Percentiles rank a stretch among this genome's conserved stretches.
Evolutionary conservation across 2,113 vertebrate genomes (phyloP).

Genomic region (Rousettus leschenaultii): DNA sequence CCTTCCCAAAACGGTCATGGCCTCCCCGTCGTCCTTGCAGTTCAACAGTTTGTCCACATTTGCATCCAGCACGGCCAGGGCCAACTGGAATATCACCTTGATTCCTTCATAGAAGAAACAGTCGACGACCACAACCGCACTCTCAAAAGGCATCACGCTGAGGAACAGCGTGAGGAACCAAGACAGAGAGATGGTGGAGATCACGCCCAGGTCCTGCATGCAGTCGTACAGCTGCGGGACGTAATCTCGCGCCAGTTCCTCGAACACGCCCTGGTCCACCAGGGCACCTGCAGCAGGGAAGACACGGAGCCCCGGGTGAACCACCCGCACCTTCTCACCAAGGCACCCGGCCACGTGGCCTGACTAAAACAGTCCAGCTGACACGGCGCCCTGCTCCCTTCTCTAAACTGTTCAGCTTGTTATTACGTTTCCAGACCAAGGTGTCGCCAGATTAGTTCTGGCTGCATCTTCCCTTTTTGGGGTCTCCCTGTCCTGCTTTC

Average conservation of each 20-base stretch:
- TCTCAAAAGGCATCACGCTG: slow-evolving; percentile 98
- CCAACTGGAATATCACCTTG: slow-evolving; percentile 99
- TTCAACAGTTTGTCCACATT: slow-evolving; percentile 95
- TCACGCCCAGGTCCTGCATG: slow-evolving; percentile 98
- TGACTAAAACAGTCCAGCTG: neutral
- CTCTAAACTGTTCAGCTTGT: neutral
- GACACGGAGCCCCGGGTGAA: neutral
- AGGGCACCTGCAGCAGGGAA: slow-evolving; percentile 86
- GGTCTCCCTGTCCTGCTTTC: neutral
- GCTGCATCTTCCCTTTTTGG: neutral
- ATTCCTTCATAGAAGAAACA: slow-evolving; percentile 99
- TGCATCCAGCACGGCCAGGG: slow-evolving; percentile 94
- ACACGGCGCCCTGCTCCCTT: neutral
- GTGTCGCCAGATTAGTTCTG: neutral
- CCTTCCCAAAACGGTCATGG: slow-evolving; percentile 98
- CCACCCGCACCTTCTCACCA: neutral
- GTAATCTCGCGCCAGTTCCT: slow-evolving; percentile 94
- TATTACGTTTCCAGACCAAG: neutral
- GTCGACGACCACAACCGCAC: slow-evolving; percentile 97
- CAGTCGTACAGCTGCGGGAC: slow-evolving; percentile 98
- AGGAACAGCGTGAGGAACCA: slow-evolving; percentile 99
- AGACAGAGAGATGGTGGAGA: slow-evolving; percentile 98
- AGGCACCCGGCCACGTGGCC: neutral
- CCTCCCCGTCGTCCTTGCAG: slow-evolving; percentile 99
- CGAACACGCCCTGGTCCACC: slow-evolving; percentile 98